Conservation (phyloP, 37 sponge, comb jelly and placozoan genomes). For the Geodia barretti region DNA sequence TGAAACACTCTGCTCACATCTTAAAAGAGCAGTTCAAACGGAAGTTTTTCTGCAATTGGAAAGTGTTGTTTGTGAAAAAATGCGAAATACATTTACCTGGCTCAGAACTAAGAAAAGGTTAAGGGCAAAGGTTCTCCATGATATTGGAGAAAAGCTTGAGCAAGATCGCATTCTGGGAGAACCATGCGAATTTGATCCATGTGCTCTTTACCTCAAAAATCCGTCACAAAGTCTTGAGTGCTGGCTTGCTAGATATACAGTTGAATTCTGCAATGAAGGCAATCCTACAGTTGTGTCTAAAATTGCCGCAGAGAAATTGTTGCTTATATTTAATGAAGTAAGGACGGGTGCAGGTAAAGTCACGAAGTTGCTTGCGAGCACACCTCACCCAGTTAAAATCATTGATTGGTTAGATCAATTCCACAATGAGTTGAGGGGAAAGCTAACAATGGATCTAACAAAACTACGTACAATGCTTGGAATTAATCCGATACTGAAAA, state of each 20-base stretch:
- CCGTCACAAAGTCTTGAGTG: neutral
- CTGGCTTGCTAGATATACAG: neutral
- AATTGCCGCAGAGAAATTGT: no score
- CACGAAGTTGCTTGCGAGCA: no score
- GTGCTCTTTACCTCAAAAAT: slow-evolving; percentile 1
- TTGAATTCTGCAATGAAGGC: neutral
- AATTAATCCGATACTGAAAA: no score
- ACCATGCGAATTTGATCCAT: neutral
- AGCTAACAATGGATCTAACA: no score
- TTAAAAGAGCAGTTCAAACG: neutral
- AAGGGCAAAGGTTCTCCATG: slow-evolving; percentile 10
- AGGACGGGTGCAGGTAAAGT: no score
- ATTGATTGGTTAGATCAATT: no score
- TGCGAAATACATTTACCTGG: neutral
- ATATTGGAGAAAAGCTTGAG: slow-evolving; percentile 1
- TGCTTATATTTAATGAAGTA: no score
- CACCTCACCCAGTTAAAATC: no score
- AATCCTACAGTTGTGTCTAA: neutral
- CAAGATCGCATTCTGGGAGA: neutral
- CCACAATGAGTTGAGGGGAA: no score
- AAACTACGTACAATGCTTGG: no score
- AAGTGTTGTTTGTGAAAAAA: neutral
- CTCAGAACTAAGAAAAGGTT: neutral
- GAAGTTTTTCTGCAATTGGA: neutral
- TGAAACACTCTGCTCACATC: neutral